Evolutionary conservation across 2,888 invertebrate genomes (phyloP), one percentile per base, ranked within the genome.

Genomic region (Pteria penguin): DNA sequence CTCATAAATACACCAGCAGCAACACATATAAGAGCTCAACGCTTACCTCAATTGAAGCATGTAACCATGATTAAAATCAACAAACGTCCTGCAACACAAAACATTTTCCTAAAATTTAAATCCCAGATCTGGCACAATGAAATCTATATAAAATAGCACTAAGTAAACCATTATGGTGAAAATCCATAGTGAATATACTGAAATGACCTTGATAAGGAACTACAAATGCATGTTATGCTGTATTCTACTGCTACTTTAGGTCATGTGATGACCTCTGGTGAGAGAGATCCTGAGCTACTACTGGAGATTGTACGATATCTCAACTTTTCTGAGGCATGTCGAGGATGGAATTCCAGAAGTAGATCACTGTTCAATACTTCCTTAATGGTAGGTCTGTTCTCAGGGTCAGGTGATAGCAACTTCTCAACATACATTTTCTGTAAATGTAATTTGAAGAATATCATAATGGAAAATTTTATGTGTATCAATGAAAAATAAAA

Each of bases 401-500:
- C 93, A 0, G 97, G 97, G 75, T 95, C 93, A 2, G 94, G 92
- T 78, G 96, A 95, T 57, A 98, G 92, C 96, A 98, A 96, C 90
- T 95, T 92, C 81, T 94, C 94, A 11, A 98, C 93, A 73, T 97
- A 93, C 2, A 94, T 93, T 89, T 94, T 94, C 96, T 96, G 92
- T 66, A 86, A 84, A 54, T 80, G 36, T 69, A 52, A 54, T 36
- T n/a, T n/a, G n/a, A n/a, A n/a, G n/a, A n/a, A n/a, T n/a, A 54
- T 18, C 67, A 18, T 24, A 67, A 1, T 24, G 14, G 4, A 67
- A 55, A 67, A n/a, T 24, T 67, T n/a, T 54, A 57, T 55, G n/a
- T 11, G 4, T n/a, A 22, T 22, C 36, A n/a, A n/a, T n/a, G n/a
- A n/a, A n/a, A n/a, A n/a, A 45, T 58, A 58, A 58, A 18, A n/a